Base-by-base conservation (phyloP, 2,797 vertebrate genomes). In the Nothura maculosa region DNA sequence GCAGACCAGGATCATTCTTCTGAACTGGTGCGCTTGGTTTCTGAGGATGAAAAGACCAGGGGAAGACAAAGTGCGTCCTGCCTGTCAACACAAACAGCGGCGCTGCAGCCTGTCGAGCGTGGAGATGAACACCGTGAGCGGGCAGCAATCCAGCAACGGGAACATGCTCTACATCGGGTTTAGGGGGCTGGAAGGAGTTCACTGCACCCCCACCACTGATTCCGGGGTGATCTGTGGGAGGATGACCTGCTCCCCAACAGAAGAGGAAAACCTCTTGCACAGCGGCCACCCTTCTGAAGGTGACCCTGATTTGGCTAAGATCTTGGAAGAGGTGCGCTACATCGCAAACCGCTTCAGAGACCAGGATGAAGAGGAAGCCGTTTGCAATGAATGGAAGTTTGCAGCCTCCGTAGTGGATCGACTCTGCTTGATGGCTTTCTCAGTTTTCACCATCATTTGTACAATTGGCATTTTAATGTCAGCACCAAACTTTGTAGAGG, bases 1-100 rank as follows among this genome's bases (percentile, higher is more conserved):
- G 38, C 94, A 99, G 99, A 99, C 98, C 30, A 98, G 99, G 68
- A 97, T 99, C 38, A 96, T 99, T 95, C 98, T 99, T 19, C 97
- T 99, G 92, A 98, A 99, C 94, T 99, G 99, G 99, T 99, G 99
- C 3, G 99, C 99, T 17, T 99, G 99, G 99, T 99, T 99, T 92
- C 98, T 99, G 96, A 98, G 99, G 47, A 99, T 99, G 99, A 99
- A 99, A 75, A 98, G 98, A 24, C 99, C 99, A 0, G 99, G 99
- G 5, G 99, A 99, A 94, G 98, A 98, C 3, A 98, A 97, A 36
- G 98, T 99, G 8, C 98, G 97, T 4, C 97, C 98, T 0, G 98
- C 98, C 40, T 99, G 99, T 76, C 98, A 98, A 66, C 98, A 98
- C 89, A 98, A 98, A 57, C 97, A 91, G 45, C 97, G 97, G 0